Evolutionary conservation across 2,888 invertebrate species (phyloP), one percentile per base, ranked within the genome.

Genomic region (Apamea sordens): DNA sequence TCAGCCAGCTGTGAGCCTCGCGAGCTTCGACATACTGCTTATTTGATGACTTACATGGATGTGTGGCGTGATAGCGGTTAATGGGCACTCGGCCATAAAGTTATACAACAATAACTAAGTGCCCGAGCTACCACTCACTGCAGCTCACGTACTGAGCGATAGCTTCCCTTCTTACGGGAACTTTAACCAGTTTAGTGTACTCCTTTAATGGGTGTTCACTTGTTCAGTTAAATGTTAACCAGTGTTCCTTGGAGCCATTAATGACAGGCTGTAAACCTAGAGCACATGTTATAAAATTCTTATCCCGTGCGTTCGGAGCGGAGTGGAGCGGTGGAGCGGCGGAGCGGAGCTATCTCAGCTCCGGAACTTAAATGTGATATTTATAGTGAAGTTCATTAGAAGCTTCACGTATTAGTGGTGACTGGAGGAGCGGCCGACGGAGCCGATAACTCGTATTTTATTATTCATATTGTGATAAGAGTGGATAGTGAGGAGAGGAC

Each of bases 381-480:
- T 88, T 84, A 88, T 86, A 83, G 88, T 76, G 82, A 85, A 71
- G 79, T 89, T 90, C 89, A 87, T 90, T 90, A 88, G 83, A 79
- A 80, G 77, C 56, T 80, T 75, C 87, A 80, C 79, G 75, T 82
- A 87, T 83, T 81, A 76, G 77, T 77, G 77, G 70, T 59, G 80
- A 69, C 68, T 63, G 50, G 77, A 50, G 65, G 78, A 64, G 79
- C 56, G 78, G 75, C 61, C 78, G 79, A 72, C 77, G 68, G 76
- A 72, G 61, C 50, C 84, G 89, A 91, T 92, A 91, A 91, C 88
- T 90, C 82, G 83, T 90, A 89, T 91, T 92, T 93, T 93, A 93
- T 91, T 92, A 92, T 92, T 90, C 89, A 90, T 91, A 84, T 79
- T 80, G 85, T 88, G 92, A 91, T 92, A 92, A 88, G 89, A 81